Base-by-base conservation (phyloP, 2,888 invertebrate species). In the Xiphydria camelus region DNA sequence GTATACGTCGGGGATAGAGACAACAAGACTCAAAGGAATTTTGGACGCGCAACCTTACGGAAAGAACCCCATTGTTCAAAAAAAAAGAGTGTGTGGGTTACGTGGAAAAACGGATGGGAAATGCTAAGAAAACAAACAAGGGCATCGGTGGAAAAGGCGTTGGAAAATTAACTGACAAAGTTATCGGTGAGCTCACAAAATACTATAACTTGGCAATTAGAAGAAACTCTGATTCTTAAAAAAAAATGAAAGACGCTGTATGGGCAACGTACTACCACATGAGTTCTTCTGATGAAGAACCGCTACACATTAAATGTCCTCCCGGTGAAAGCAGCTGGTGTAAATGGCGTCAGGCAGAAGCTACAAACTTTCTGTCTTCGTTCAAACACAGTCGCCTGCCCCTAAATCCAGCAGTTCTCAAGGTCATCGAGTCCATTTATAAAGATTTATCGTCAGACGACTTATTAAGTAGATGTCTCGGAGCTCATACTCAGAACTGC, bases 11-110 rank as follows among this genome's bases (percentile, higher is more conserved):
- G n/a, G n/a, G n/a, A n/a, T n/a, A n/a, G n/a, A n/a, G n/a, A n/a
- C n/a, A n/a, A n/a, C n/a, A n/a, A n/a, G n/a, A n/a, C n/a, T n/a
- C n/a, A n/a, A n/a, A n/a, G n/a, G n/a, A 51, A 51, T 46, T 10
- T 22, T 53, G 5, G 43, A 50, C 17, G 7, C 12, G 6, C 14
- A 47, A 7, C 45, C 47, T 4, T 50, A 50, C 15, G 45, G 34
- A 9, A 26, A 20, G 17, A 26, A 46, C 18, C 29, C 31, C 6
- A 7, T 35, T 15, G 41, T 39, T 4, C 3, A 34, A 26, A 38
- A 39, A 39, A 35, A 33, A 19, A 23, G 42, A 29, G 33, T 45
- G 20, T 10, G 37, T n/a, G n/a, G n/a, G n/a, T n/a, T n/a, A n/a
- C n/a, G n/a, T n/a, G n/a, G n/a, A n/a, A n/a, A n/a, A n/a, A n/a